Base-by-base conservation (phyloP, 1,140 invertebrate species). In the Centruroides vittatus region DNA sequence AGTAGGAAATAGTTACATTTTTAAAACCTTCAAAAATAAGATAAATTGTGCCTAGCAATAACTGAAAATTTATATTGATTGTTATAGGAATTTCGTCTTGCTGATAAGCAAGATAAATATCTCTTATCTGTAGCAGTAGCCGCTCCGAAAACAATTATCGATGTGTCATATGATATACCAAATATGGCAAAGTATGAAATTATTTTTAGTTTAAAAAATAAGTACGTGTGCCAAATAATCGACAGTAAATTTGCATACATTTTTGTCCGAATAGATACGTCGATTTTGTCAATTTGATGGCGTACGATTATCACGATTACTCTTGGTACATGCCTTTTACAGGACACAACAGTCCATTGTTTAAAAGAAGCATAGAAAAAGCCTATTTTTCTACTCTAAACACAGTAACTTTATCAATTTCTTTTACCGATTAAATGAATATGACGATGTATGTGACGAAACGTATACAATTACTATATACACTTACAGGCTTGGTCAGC, bases 201-300 rank as follows among this genome's bases (percentile, higher is more conserved):
- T 8, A 41, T 41, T 41, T 6, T 41, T 41, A 41, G 8, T 41
- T 41, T 23, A 23, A 23, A 23, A 23, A 23, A 23, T 23, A 23
- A 23, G 23, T 23, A 23, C 23, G 23, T 23, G 23, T 23, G 23
- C 23, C 23, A 41, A 41, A 6, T 41, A 41, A 41, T 41, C 5
- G 8, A 41, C 3, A 41, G 0, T 41, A 41, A 5, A 41, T 41
- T 41, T 60, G 55, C 50, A 23, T 23, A 53, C 10, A 52, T 11
- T 35, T 61, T 34, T 68, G 65, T 68, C 57, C 69, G 75, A 73
- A 55, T 67, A 85, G 84, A 55, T 77, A 85, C 72, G 79, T 87
- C 3, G 89, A 93, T 72, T 91, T 84, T 77, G 79, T 91, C 0
- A 91, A 89, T 72, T 67, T 95, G 5, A 93, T 93, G 90, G 80